phyloP scores from a whole-genome alignment of 2,888 invertebrate genomes.

The Cephus nigrinus region DNA sequence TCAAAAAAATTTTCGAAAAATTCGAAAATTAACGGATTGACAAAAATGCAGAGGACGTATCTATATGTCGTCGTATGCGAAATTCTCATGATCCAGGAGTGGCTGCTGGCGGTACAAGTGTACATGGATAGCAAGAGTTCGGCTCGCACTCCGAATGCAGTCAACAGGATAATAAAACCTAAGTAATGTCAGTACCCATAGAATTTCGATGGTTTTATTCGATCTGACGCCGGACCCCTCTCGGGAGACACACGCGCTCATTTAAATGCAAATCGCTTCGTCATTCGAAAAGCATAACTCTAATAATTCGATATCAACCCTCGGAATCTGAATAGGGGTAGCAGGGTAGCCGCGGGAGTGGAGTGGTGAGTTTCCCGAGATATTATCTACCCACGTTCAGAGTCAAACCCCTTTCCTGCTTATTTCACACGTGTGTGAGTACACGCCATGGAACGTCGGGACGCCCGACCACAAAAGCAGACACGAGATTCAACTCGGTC shows the following conservation, averaged over 20 bases:
- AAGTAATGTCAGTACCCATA: slow-evolving; percentile 38
- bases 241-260: slow-evolving; percentile 39
- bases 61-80: slow-evolving; percentile 7
- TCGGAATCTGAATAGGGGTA: slow-evolving; percentile 4
- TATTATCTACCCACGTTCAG: neutral
- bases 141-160: neutral
- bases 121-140: neutral
- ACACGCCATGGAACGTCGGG: neutral
- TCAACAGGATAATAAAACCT: slow-evolving; percentile 37
- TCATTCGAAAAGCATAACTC: slow-evolving; percentile 51
- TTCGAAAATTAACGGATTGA: slow-evolving; percentile 30
- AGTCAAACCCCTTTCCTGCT: slow-evolving; percentile 4
- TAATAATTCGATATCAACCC: slow-evolving; percentile 40
- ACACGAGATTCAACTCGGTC: neutral
- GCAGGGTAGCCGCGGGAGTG: neutral
- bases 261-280: slow-evolving; percentile 56
- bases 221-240: slow-evolving; percentile 37
- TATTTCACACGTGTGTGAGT: neutral
- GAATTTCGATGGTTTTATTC: slow-evolving; percentile 35
- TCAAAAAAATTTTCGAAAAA: neutral
- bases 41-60: slow-evolving; percentile 33
- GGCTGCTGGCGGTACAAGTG: neutral
- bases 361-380: slow-evolving; percentile 6
- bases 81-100: slow-evolving; percentile 27
- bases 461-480: neutral